Percentiles rank a stretch among this genome's conserved stretches.
phyloP scores from a whole-genome alignment of 2,888 invertebrate species.

The Acanthosepion pharaonis region DNA sequence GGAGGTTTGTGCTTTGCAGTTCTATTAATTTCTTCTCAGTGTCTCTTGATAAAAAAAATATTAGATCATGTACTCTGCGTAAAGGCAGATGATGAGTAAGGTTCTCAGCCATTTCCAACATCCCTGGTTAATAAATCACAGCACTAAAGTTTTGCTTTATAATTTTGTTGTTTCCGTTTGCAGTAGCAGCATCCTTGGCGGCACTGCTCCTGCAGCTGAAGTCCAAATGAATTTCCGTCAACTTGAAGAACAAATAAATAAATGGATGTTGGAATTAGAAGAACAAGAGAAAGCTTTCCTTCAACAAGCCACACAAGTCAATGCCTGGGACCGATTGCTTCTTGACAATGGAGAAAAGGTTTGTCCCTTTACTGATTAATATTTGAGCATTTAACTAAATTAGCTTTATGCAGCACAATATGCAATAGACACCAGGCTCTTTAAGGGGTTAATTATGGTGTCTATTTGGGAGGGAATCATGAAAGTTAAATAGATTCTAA shows the following conservation, averaged over 20 bases:
- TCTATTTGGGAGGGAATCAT: too few relatives aligned
- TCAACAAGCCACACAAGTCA: conserved; percentile 94
- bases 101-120: not conserved
- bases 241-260: conserved; percentile 92
- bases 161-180: conserved; percentile 49
- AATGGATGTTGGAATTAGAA: conserved; percentile 93
- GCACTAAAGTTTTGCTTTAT: not conserved
- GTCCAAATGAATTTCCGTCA: conserved; percentile 84
- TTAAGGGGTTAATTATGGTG: too few relatives aligned
- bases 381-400: not conserved
- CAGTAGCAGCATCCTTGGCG: conserved; percentile 53
- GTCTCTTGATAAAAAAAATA: too few relatives aligned
- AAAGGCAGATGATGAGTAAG: too few relatives aligned
- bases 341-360: conserved; percentile 94
- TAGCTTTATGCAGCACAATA: too few relatives aligned
- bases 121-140: not conserved
- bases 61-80: too few relatives aligned
- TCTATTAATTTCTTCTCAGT: too few relatives aligned
- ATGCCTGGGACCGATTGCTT: conserved; percentile 93
- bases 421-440: too few relatives aligned
- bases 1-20: too few relatives aligned
- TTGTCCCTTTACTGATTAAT: conserved; percentile 48
- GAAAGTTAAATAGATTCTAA: too few relatives aligned
- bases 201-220: conserved; percentile 50
- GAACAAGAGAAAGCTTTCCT: conserved; percentile 94